Percentiles rank a stretch among this genome's conserved stretches.
These are phyloP conservation scores for Loripinus fragilis DNA, from an alignment of 2,888 invertebrate species.

Conservation along the genomic window DNA sequence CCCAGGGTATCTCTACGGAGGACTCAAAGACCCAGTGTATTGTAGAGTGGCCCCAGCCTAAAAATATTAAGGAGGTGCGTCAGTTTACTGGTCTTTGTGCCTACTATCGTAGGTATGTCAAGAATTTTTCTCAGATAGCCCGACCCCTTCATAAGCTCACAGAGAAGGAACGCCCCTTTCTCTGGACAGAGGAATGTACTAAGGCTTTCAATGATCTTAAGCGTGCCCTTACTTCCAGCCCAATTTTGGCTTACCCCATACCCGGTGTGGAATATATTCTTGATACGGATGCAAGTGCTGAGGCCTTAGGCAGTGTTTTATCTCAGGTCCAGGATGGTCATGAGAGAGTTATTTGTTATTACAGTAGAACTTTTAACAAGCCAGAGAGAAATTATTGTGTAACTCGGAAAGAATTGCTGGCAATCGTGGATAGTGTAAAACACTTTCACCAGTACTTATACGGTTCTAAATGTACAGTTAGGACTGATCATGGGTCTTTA, in stretches of 20 bases:
- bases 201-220: too few relatives aligned
- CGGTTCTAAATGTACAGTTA: slow-evolving; percentile 27
- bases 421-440: slow-evolving; percentile 36
- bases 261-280: slow-evolving; percentile 10
- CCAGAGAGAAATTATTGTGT: slow-evolving; percentile 47
- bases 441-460: slow-evolving; percentile 55
- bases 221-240: background rate
- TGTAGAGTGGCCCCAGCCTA: too few relatives aligned
- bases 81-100: slow-evolving; percentile 9
- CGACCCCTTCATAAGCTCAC: too few relatives aligned
- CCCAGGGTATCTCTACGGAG: too few relatives aligned
- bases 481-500: slow-evolving; percentile 48
- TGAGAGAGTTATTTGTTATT: slow-evolving; percentile 40
- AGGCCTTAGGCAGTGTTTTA: slow-evolving; percentile 35
- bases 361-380: slow-evolving; percentile 31
- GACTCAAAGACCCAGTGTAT: too few relatives aligned
- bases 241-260: slow-evolving; percentile 14
- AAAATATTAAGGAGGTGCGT: slow-evolving; percentile 35
- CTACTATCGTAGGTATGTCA: too few relatives aligned
- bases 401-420: slow-evolving; percentile 45
- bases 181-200: too few relatives aligned
- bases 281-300: slow-evolving; percentile 34
- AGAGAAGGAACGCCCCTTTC: too few relatives aligned
- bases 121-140: too few relatives aligned
- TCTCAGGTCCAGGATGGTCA: slow-evolving; percentile 40